phyloP scores from a whole-genome alignment of 1,140 invertebrate species.

The Caenorhabditis elegans region WBcel235 BX284605.5:6033501-6034000 shows the following conservation, averaged over 20 bases:
- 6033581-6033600: too few relatives aligned
- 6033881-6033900: not conserved
- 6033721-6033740: conserved; percentile 29
- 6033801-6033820: conserved; percentile 30
- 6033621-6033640: conserved; percentile 14
- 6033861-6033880: not conserved
- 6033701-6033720: conserved; percentile 27
- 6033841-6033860: not conserved
- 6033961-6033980: too few relatives aligned
- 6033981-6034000: too few relatives aligned
- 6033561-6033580: conserved; percentile 8
- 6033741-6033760: conserved; percentile 15
- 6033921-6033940: not conserved
- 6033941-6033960: too few relatives aligned
- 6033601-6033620: conserved; percentile 17
- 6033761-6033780: not conserved
- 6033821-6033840: conserved; percentile 1
- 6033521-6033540: not conserved
- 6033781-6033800: conserved; percentile 6
- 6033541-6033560: conserved; percentile 20
- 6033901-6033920: not conserved
- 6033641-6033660: conserved; percentile 5
- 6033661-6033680: conserved; percentile 24
- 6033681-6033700: conserved; percentile 21
- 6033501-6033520: conserved; percentile 16